phyloP scores from a whole-genome alignment of 1,140 invertebrate genomes.

The Temnothorax longispinosus region DNA sequence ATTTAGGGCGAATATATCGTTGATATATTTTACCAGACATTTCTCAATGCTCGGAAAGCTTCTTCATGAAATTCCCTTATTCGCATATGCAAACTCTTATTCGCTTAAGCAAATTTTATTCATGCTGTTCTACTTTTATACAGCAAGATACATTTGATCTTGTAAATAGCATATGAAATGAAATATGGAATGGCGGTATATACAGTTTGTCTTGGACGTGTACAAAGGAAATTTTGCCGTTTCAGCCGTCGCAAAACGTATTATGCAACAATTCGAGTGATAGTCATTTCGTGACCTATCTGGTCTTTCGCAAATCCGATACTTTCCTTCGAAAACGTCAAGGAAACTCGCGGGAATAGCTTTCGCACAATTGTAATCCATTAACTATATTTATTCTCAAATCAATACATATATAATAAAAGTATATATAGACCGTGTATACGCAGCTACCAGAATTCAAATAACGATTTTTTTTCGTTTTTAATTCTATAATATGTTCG shows the following conservation, averaged over 20 bases:
- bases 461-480: background rate
- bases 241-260: background rate
- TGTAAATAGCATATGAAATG: constrained; percentile 1
- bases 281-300: background rate
- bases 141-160: background rate
- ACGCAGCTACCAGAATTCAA: background rate
- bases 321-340: background rate
- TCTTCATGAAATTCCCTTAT: background rate
- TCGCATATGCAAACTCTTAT: constrained; percentile 22
- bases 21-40: background rate
- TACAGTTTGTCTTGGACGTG: background rate
- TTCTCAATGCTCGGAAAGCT: background rate
- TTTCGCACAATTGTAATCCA: background rate
- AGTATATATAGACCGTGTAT: background rate
- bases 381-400: constrained; percentile 4
- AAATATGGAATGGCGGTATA: background rate
- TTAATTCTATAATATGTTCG: background rate
- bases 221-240: constrained; percentile 8
- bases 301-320: background rate
- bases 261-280: constrained; percentile 14
- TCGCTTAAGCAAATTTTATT: constrained; percentile 24
- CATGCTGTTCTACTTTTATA: background rate
- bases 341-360: background rate
- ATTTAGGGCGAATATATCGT: background rate
- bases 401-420: constrained; percentile 3